Conservation (phyloP, 2,888 invertebrate species). For the Mythimna lalbum region DNA sequence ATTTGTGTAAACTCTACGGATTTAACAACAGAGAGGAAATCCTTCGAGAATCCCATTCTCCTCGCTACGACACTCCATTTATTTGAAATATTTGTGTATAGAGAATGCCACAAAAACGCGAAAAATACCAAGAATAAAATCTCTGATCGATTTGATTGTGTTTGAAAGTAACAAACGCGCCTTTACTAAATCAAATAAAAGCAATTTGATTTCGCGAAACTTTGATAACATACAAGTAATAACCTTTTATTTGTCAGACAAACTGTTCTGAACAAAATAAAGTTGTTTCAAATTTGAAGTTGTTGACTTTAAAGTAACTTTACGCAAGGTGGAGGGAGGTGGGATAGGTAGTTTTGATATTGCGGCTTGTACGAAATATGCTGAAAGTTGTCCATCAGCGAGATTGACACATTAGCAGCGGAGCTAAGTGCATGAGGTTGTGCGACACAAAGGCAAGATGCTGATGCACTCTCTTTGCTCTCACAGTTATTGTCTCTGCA, state of each 20-base stretch:
- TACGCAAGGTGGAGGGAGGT: neutral
- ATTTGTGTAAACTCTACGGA: conserved; percentile 75
- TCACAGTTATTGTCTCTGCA: conserved; percentile 77
- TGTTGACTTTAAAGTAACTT: conserved; percentile 10
- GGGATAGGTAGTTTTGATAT: conserved; percentile 22
- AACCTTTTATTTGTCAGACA: conserved; percentile 45
- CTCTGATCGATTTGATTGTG: conserved; percentile 49
- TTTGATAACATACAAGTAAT: conserved; percentile 49
- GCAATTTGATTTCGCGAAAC: conserved; percentile 45
- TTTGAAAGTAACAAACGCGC: conserved; percentile 46
- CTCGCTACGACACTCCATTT: conserved; percentile 68
- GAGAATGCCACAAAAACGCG: conserved; percentile 29
- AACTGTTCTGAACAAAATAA: conserved; percentile 43
- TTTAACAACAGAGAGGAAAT: conserved; percentile 72
- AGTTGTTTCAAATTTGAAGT: conserved; percentile 31
- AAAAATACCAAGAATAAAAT: conserved; percentile 37
- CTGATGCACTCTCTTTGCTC: conserved; percentile 79
- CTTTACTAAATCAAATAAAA: conserved; percentile 54
- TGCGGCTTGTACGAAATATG: conserved; percentile 14
- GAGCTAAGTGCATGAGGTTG: conserved; percentile 67
- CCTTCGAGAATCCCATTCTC: conserved; percentile 73
- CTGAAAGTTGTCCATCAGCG: conserved; percentile 71
- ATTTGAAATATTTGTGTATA: conserved; percentile 62
- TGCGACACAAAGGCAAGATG: conserved; percentile 73
- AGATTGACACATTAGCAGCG: conserved; percentile 77